Base-by-base conservation (phyloP, 2,113 vertebrate genomes). In the Galemys pyrenaicus region DNA sequence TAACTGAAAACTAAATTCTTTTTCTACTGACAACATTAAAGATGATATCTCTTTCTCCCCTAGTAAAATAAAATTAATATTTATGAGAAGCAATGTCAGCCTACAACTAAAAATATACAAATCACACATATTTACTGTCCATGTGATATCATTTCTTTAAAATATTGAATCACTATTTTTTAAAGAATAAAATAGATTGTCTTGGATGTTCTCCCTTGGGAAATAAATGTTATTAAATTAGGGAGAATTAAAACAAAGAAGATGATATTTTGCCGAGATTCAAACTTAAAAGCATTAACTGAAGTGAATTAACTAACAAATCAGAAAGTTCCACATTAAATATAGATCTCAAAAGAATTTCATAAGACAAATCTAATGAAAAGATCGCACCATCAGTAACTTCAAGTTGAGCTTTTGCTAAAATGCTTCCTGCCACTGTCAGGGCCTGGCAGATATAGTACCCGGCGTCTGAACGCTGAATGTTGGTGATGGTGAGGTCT, bases 381-480 rank as follows among this genome's bases (percentile, higher is more conserved):
- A 79, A 92, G 90, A 95, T 89, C 99, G 98, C 97, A 99, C 99
- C 99, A 97, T 99, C 99, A 97, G 99, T 99, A 98, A 99, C 99
- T 98, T 99, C 99, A 98, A 99, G 98, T 96, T 99, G 99, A 96
- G 99, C 99, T 96, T 99, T 99, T 97, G 99, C 99, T 95, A 99
- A 98, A 97, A 99, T 99, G 97, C 99, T 99, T 97, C 99, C 99
- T 67, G 99, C 99, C 96, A 99, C 99, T 1, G 99, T 99, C 93
- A 99, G 98, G 2, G 99, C 99, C 98, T 99, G 99, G 98, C 99
- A 99, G 98, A 99, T 99, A 96, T 99, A 99, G 98, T 99, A 99
- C 73, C 99, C 99, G 0, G 98, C 99, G 56, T 99, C 99, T 39
- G 98, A 98, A 17, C 99, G 98, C 97, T 99, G 99, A 95, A 99